Percentiles rank a stretch among this genome's conserved stretches.
Conservation (phyloP, 2,888 invertebrate species). For the Nymphalis polychloros region DNA sequence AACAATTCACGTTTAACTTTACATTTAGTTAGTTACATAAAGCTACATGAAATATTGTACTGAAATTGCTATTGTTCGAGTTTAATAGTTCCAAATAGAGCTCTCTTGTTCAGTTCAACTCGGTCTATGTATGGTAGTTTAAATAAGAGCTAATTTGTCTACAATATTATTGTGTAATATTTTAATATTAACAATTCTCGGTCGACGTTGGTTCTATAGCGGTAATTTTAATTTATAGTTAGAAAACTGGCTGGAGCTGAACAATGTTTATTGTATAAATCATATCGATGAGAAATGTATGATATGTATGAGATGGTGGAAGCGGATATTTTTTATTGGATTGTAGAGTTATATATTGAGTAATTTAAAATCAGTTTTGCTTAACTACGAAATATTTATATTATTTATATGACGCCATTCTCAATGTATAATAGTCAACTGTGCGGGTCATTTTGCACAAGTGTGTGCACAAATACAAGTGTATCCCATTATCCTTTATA, state of each 20-base stretch:
- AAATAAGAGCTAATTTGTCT: conserved; percentile 11
- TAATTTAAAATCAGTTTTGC: too few species aligned
- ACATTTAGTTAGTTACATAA: conserved; percentile 28
- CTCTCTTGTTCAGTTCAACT: conserved; percentile 21
- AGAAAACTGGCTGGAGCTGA: neutral
- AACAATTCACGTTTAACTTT: conserved; percentile 25
- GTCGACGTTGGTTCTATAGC: neutral
- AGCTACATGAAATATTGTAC: conserved; percentile 23
- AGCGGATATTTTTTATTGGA: too few species aligned
- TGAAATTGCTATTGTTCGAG: conserved; percentile 23
- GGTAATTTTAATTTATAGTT: neutral
- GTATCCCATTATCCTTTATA: too few species aligned
- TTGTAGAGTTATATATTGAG: too few species aligned
- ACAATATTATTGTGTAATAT: conserved; percentile 8
- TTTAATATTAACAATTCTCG: conserved; percentile 1
- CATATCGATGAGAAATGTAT: too few species aligned
- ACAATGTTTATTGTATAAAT: too few species aligned
- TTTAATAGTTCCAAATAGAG: conserved; percentile 25
- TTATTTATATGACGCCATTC: too few species aligned
- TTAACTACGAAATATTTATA: too few species aligned
- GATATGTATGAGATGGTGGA: too few species aligned
- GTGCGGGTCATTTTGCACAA: too few species aligned
- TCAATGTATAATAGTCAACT: too few species aligned
- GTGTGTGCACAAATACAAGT: too few species aligned
- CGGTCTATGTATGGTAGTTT: conserved; percentile 13